Evolutionary conservation across 2,888 invertebrate species (phyloP).

Genomic region (Salpingus planirostris): DNA sequence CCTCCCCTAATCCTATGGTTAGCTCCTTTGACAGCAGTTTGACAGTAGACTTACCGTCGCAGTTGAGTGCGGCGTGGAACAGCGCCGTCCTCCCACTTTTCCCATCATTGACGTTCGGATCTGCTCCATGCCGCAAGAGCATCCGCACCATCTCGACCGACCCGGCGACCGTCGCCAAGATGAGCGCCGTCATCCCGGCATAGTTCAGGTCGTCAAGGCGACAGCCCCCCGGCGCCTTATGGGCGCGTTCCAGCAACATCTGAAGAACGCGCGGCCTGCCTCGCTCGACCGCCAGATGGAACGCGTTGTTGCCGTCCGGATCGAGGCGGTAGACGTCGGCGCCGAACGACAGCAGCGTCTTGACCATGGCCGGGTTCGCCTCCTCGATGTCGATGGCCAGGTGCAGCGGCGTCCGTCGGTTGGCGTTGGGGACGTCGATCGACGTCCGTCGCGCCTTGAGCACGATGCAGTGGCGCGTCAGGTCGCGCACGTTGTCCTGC

Average conservation of each 20-base stretch:
- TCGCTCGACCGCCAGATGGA: slow-evolving; percentile 43
- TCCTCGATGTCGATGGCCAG: slow-evolving; percentile 39
- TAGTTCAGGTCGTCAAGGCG: slow-evolving; percentile 27
- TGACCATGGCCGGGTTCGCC: slow-evolving; percentile 26
- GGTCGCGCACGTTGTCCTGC: no score
- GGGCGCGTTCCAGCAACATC: slow-evolving; percentile 23
- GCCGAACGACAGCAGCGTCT: slow-evolving; percentile 36
- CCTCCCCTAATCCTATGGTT: no score
- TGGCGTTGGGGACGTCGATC: no score
- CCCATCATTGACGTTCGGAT: slow-evolving; percentile 37
- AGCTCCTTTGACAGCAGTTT: no score
- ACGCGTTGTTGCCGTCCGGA: slow-evolving; percentile 36
- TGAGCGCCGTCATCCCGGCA: slow-evolving; percentile 44
- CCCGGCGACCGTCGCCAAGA: slow-evolving; percentile 40
- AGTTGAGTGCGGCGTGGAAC: slow-evolving; percentile 44
- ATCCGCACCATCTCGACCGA: slow-evolving; percentile 34
- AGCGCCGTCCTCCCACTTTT: slow-evolving; percentile 46
- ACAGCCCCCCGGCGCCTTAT: slow-evolving; percentile 23
- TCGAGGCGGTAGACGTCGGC: slow-evolving; percentile 39
- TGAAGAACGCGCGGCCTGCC: slow-evolving; percentile 24
- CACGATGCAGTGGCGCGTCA: no score
- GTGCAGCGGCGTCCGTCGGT: slow-evolving; percentile 46
- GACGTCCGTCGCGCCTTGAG: no score
- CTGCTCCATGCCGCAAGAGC: slow-evolving; percentile 32
- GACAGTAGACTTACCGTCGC: no score